Evolutionary conservation across 2,888 invertebrate species (phyloP), one percentile per base, ranked within the genome.

Genomic region (Zygothrica quintamaculata): DNA sequence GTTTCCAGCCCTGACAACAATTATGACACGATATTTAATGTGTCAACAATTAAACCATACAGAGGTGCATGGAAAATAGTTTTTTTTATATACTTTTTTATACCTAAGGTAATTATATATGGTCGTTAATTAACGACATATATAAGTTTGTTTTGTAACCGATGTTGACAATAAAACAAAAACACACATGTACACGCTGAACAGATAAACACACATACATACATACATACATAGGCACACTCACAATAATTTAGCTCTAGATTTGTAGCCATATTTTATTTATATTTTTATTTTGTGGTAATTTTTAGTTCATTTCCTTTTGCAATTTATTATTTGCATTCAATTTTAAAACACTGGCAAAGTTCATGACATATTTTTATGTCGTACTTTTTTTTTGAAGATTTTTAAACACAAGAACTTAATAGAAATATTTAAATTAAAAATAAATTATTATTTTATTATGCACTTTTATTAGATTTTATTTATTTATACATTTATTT

Each of bases 261-360:
- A 18, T 40, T 64, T 39, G 9, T 39, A 36, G 8, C 16, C 9
- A 12, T 29, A 1, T n/a, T n/a, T n/a, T n/a, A n/a, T 13, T 44
- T 26, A 15, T 42, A 29, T 11, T 16, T 51, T 56, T 33, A 18
- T 52, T 29, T 15, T 29, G 16, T 43, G 12, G 9, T 7, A 34
- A 34, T 31, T 37, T 53, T 5, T 8, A 64, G 65, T 69, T 69
- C 37, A 39, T 47, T 65, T 47, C n/a, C n/a, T 9, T 5, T 1
- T 46, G 46, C 52, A 40, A 37, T 18, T 47, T 65, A n/a, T n/a
- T n/a, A n/a, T 72, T 51, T 22, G 52, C 52, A 33, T 47, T 29
- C 1, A n/a, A 42, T 46, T 42, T 42, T 46, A 3, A n/a, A 50
- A 16, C 69, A 70, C 69, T 66, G 50, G 48, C 43, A 53, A 55